These are phyloP conservation scores for Strigamia maritima DNA, from an alignment of 2,888 invertebrate species.

Conservation along the genomic window DNA sequence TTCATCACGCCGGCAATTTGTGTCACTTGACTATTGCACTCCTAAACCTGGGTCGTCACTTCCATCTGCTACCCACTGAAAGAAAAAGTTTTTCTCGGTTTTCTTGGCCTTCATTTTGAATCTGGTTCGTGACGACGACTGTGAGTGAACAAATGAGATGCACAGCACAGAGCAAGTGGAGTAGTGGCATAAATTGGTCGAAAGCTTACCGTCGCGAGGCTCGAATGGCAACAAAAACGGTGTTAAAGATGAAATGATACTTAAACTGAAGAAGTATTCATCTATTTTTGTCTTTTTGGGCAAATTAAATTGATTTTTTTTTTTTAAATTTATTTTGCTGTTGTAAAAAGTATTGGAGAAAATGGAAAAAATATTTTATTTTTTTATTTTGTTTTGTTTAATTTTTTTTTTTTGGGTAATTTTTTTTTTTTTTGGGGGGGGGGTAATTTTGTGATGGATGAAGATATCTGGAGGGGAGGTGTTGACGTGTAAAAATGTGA, in stretches of 20 bases:
- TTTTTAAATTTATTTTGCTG: neutral
- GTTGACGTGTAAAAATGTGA: neutral
- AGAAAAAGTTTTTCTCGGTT: neutral
- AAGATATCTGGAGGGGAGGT: neutral
- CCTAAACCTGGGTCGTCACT: conserved; percentile 13
- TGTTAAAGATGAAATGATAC: neutral
- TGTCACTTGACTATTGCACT: conserved; percentile 4
- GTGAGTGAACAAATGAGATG: neutral
- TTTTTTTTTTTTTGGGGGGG: neutral
- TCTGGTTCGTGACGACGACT: neutral
- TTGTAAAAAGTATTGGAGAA: neutral
- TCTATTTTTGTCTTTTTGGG: neutral
- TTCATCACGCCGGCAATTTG: neutral
- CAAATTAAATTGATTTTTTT: neutral
- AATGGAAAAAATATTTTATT: neutral
- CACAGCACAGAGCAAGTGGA: neutral
- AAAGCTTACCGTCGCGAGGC: neutral
- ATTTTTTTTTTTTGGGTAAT: neutral
- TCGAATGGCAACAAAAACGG: neutral
- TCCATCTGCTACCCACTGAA: neutral
- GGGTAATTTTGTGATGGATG: neutral
- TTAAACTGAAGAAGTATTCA: neutral
- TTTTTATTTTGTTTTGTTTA: neutral
- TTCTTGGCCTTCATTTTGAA: conserved; percentile 19
- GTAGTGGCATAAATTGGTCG: neutral